These are phyloP conservation scores for Neodontobutis hainanensis DNA, from an alignment of 2,113 vertebrate genomes.

Conservation along the genomic window DNA sequence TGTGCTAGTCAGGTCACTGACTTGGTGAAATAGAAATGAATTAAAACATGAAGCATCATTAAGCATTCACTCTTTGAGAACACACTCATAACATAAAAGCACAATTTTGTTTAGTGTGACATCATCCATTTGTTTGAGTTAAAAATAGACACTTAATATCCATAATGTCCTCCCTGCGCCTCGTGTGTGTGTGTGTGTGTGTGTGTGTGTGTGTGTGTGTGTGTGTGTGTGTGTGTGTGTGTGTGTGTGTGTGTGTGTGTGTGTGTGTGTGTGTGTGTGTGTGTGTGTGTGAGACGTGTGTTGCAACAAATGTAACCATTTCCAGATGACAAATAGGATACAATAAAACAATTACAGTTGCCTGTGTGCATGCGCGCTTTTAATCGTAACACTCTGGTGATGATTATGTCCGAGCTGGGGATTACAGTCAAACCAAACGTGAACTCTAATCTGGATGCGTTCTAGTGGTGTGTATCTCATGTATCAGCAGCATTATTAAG, in stretches of 20 bases:
- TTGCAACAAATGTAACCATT: slow-evolving; percentile 29
- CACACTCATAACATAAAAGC: background rate
- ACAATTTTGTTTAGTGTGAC: slow-evolving; percentile 6
- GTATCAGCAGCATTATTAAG: slow-evolving; percentile 26
- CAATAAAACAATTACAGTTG: background rate
- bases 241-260: slow-evolving; percentile 37
- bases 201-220: slow-evolving; percentile 37
- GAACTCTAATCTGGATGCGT: slow-evolving; percentile 60
- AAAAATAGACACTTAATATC: slow-evolving; percentile 67
- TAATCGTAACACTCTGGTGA: slow-evolving; percentile 27
- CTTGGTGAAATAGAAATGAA: too few species aligned
- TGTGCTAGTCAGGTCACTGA: too few species aligned
- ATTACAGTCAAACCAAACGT: slow-evolving; percentile 62
- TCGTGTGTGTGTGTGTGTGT: slow-evolving; percentile 38
- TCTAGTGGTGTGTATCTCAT: slow-evolving; percentile 19
- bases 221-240: slow-evolving; percentile 37
- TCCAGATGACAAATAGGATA: slow-evolving; percentile 11
- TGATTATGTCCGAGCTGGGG: slow-evolving; percentile 34
- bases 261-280: slow-evolving; percentile 37
- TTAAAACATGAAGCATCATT: too few species aligned
- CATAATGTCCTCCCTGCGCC: slow-evolving; percentile 49
- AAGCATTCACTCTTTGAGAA: too few species aligned
- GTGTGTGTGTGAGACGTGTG: slow-evolving; percentile 32
- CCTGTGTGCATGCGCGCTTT: slow-evolving; percentile 14
- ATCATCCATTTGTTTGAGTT: slow-evolving; percentile 34